Percentiles rank a stretch among this genome's conserved stretches.
phyloP scores from a whole-genome alignment of 2,888 invertebrate genomes.

The Lamellibrachia satsuma region DNA sequence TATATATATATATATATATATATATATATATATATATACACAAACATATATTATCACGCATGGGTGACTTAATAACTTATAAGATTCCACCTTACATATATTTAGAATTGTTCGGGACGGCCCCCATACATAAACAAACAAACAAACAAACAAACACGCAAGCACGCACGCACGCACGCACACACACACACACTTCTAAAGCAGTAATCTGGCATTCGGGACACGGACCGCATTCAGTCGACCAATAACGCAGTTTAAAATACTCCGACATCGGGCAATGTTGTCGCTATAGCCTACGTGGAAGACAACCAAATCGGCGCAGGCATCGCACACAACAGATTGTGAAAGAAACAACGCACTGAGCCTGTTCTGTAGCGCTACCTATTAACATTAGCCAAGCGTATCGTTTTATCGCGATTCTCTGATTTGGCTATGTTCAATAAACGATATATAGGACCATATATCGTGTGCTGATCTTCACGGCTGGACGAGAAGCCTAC shows the following conservation, averaged over 20 bases:
- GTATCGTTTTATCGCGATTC: conserved; percentile 9
- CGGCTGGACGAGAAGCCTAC: neutral
- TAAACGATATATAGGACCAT: neutral
- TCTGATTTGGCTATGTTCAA: neutral
- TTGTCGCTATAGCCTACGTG: neutral
- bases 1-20: no score
- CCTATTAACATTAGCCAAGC: neutral
- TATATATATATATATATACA: no score
- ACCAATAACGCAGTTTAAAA: neutral
- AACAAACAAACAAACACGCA: neutral
- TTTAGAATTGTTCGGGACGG: neutral
- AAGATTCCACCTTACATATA: neutral
- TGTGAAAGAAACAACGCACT: neutral
- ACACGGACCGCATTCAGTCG: neutral
- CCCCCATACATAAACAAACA: neutral
- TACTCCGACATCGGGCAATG: neutral
- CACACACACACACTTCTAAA: neutral
- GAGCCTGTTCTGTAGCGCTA: conserved; percentile 1
- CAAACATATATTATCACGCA: neutral
- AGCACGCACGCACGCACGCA: neutral
- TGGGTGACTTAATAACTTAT: neutral
- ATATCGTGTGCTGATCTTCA: neutral
- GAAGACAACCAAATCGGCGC: neutral
- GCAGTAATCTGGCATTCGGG: neutral
- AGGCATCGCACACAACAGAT: neutral